These are phyloP conservation scores for Entelurus aequoreus DNA, from an alignment of 2,113 vertebrate species.

Conservation along the genomic window DNA sequence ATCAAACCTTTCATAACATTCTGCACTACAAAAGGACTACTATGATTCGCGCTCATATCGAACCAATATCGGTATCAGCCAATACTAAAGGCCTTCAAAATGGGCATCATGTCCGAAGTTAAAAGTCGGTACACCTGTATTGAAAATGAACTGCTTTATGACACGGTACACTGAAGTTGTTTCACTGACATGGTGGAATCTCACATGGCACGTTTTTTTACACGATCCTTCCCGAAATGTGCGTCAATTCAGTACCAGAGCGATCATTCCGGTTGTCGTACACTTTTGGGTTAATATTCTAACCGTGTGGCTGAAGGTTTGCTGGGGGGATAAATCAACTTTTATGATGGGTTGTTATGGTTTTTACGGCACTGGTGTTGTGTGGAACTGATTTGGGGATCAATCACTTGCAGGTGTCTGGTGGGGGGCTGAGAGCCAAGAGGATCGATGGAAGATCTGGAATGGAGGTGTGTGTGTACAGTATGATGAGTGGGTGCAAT, in stretches of 20 bases:
- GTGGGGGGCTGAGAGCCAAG: slow-evolving; percentile 35
- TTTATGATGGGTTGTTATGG: slow-evolving; percentile 73
- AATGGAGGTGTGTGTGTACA: slow-evolving; percentile 36
- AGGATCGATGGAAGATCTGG: slow-evolving; percentile 69
- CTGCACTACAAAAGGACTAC: no score
- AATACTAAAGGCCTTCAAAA: no score
- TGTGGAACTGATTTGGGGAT: slow-evolving; percentile 72
- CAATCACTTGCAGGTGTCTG: slow-evolving; percentile 70
- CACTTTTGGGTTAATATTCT: slow-evolving; percentile 74
- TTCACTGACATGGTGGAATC: slow-evolving; percentile 33
- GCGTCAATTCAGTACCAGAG: slow-evolving; percentile 67
- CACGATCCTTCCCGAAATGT: slow-evolving; percentile 52
- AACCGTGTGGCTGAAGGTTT: slow-evolving; percentile 51
- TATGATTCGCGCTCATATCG: no score
- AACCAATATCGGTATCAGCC: no score
- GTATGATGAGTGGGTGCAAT: slow-evolving; percentile 38
- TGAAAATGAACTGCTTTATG: background rate
- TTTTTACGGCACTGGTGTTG: slow-evolving; percentile 67
- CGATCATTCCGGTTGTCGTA: slow-evolving; percentile 67
- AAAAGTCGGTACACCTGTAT: background rate
- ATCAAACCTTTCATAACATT: no score
- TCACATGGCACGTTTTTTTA: slow-evolving; percentile 43
- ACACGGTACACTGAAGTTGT: background rate
- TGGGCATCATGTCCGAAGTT: no score
- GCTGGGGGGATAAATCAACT: slow-evolving; percentile 67